Evolutionary conservation across 1,140 invertebrate genomes (phyloP), one percentile per base, ranked within the genome.

Genomic region (Cydia fagiglandana): DNA sequence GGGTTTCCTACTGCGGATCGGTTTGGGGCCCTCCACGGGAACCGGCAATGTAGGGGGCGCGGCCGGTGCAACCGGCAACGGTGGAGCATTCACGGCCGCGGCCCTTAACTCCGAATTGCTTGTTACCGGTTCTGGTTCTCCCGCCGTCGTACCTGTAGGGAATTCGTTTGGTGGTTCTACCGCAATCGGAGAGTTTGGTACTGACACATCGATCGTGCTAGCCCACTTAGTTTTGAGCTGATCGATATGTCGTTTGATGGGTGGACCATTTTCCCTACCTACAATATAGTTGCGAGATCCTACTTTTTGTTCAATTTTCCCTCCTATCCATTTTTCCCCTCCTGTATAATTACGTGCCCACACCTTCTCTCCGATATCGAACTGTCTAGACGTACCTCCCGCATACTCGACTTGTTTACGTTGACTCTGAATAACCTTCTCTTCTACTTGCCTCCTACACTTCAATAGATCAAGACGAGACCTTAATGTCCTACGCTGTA

Each of bases 231-330:
- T 13, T 50, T 50, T 74, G 34, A 74, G 13, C 24, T 74, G 73
- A 74, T 74, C 73, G 15, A 74, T 28, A 61, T 74, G 73, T 38
- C 53, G 15, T 74, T 61, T 56, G 9, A 64, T 10, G 3, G 47
- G 73, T 56, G 73, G 73, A 56, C 50, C 73, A 47, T 74, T 24
- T 30, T 74, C 73, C 50, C 24, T 30, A 34, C 24, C n/a, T 6
- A 74, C 50, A 13, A 61, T 28, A 34, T 74, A 74, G 24, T 53
- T 24, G 10, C 73, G 73, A 7, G 73, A 56, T 24, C 73, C 73
- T 74, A 74, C 20, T 30, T 30, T 56, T 56, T 61, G 45, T 13
- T 34, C 30, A n/a, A 74, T 28, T 17, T 30, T 56, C 4, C 73
- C 73, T 30, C 15, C 10, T 17, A 56, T 30, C 73, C 73, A n/a